phyloP scores from a whole-genome alignment of 2,113 vertebrate species.

The Falcunculus frontatus region DNA sequence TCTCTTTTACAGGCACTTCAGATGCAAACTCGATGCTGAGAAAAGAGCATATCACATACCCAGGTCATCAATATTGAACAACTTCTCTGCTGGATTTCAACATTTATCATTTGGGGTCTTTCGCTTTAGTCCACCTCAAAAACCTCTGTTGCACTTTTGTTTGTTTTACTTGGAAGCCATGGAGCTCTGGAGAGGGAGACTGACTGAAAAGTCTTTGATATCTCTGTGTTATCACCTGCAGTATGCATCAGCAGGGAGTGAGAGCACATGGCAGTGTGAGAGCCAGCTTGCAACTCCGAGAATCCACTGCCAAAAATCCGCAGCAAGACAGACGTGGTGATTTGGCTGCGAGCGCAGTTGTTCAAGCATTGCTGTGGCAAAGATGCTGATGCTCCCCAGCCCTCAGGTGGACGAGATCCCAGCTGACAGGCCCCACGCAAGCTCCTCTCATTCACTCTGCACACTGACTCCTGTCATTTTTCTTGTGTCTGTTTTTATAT shows the following conservation, averaged over 20 bases:
- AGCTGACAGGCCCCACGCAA: not conserved
- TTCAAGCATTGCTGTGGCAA: not conserved
- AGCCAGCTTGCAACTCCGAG: not conserved
- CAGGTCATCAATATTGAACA: not conserved
- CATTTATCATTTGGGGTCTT: not conserved
- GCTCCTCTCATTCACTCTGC: not conserved
- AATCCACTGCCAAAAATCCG: not conserved
- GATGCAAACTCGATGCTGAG: not conserved
- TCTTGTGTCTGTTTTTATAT: not conserved
- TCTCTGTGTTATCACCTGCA: not conserved
- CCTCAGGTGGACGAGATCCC: not conserved
- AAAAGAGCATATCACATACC: not conserved
- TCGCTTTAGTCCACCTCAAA: not conserved
- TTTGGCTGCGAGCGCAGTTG: not conserved
- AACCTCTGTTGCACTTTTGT: not conserved
- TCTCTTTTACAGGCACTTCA: not conserved
- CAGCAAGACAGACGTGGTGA: not conserved
- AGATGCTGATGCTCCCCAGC: not conserved
- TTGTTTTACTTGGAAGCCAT: not conserved
- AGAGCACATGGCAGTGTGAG: not conserved
- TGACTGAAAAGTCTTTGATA: not conserved
- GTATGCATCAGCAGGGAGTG: not conserved
- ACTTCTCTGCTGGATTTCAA: not conserved
- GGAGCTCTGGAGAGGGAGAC: not conserved
- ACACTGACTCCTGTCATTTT: not conserved